Percentiles rank a stretch among this genome's conserved stretches.
phyloP scores from a whole-genome alignment of 1,140 invertebrate genomes.

The Polyergus mexicanus region DNA sequence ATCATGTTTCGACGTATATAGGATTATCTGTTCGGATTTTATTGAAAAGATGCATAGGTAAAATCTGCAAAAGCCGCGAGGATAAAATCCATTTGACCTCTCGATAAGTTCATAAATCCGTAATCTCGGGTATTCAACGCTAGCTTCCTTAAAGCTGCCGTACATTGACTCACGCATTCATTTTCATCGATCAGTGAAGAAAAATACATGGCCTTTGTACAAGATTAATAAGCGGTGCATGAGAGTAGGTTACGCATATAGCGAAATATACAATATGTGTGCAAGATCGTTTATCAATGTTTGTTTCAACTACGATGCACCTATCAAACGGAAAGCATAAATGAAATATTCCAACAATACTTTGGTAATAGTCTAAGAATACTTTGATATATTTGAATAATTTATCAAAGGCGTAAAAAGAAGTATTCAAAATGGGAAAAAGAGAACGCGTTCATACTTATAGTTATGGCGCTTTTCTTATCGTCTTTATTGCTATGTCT shows the following conservation, averaged over 20 bases:
- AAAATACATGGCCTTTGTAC: not conserved
- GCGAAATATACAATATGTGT: not conserved
- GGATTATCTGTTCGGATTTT: not conserved
- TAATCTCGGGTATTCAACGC: slow-evolving; percentile 8
- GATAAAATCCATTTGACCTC: not conserved
- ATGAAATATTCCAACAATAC: too few species aligned
- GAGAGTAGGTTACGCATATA: not conserved
- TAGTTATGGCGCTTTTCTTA: not conserved
- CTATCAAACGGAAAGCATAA: slow-evolving; percentile 1
- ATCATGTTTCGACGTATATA: not conserved
- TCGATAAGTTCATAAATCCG: slow-evolving; percentile 17
- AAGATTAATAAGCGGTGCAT: slow-evolving; percentile 18
- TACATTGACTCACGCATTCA: slow-evolving; percentile 12
- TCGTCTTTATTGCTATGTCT: not conserved
- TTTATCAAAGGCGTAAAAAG: slow-evolving; percentile 33
- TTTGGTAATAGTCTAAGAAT: not conserved
- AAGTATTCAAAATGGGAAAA: not conserved
- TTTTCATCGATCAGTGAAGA: not conserved
- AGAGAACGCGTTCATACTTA: not conserved
- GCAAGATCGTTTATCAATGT: slow-evolving; percentile 12
- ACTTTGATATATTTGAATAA: slow-evolving; percentile 12
- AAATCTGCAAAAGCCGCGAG: not conserved
- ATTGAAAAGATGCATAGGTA: not conserved
- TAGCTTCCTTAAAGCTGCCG: not conserved
- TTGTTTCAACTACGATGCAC: not conserved